Evolutionary conservation across 1,140 invertebrate species (phyloP), one percentile per base, ranked within the genome.

Genomic region (Cryptotermes secundus): DNA sequence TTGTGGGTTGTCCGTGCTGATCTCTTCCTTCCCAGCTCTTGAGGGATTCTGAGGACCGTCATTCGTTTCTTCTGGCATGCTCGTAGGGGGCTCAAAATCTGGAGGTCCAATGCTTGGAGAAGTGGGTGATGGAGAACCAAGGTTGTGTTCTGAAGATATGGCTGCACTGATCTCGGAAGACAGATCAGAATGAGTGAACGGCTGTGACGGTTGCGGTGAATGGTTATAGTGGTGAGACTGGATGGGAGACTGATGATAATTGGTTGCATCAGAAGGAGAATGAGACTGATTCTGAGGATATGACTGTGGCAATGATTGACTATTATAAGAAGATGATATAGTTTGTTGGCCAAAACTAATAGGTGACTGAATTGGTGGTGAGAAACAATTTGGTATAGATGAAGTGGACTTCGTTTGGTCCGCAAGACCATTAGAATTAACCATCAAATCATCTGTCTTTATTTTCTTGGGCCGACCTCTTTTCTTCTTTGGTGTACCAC

Each of bases 391-490:
- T 14, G 91, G 87, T 53, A 92, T 87, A 35, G 88, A 83, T 86
- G 87, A 86, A 86, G 88, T 87, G 26, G 87, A 86, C 83, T 86
- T 87, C 82, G 87, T 88, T 35, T 87, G 86, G 34, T 87, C 86
- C 42, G 86, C 86, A 45, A 86, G 83, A 38, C 84, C 84, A 84
- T 85, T 86, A 34, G 53, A n/a, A 79, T 53, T 34, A 34, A 53
- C 31, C 31, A 84, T 81, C 38, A 84, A 16, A 34, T 84, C 91
- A 88, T 89, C 94, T 9, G 93, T 91, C 85, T 94, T 92, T 2
- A 96, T 93, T 89, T 97, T 97, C 88, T 97, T 97, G 42, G 96
- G 96, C 53, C 96, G 91, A 16, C 96, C 96, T 79, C 96, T 90
- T 86, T 96, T 96, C 88, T 97, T 97, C 89, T 96, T 96, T 65